Base-by-base conservation (phyloP, 2,888 invertebrate genomes). In the Globia sparganii region DNA sequence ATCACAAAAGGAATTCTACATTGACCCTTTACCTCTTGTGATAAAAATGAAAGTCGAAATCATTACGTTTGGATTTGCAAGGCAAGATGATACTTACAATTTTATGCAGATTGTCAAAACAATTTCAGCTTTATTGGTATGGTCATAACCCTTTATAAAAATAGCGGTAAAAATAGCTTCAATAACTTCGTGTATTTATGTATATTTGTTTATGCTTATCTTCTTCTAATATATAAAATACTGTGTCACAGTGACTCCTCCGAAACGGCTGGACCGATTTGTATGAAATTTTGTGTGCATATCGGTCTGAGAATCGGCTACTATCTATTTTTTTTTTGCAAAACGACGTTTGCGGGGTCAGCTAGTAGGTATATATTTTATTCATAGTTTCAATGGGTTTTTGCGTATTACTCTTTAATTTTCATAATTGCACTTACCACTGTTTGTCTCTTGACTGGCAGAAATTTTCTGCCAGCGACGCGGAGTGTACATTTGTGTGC, bases 11-110 rank as follows among this genome's bases (percentile, higher is more conserved):
- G 59, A 70, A 67, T 58, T 81, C 25, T 53, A 18, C 56, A 56
- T 43, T 72, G 65, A 75, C 64, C 71, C 68, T 65, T 68, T 58
- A 78, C 59, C 59, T 78, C 46, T 37, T 58, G 15, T 28, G 58
- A 70, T 75, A 83, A 75, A 82, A 82, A 67, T 72, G 40, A 82
- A 84, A 71, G 80, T 76, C 68, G 56, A 84, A 62, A 80, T 64
- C 37, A 64, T 64, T 46, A 62, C 25, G 1, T 34, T 71, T 71
- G 43, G 25, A 62, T 62, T 40, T 53, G 28, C 13, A 34, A 78
- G 28, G 21, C 18, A 46, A 69, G n/a, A 28, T 31, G 31, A 40
- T 46, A 59, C 37, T 73, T 74, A 53, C 4, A 58, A 56, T 70
- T 72, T 66, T 61, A 71, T 62, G 49, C 18, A 21, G 15, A 68